phyloP scores from a whole-genome alignment of 2,888 invertebrate species.

The Morpho achilles region DNA sequence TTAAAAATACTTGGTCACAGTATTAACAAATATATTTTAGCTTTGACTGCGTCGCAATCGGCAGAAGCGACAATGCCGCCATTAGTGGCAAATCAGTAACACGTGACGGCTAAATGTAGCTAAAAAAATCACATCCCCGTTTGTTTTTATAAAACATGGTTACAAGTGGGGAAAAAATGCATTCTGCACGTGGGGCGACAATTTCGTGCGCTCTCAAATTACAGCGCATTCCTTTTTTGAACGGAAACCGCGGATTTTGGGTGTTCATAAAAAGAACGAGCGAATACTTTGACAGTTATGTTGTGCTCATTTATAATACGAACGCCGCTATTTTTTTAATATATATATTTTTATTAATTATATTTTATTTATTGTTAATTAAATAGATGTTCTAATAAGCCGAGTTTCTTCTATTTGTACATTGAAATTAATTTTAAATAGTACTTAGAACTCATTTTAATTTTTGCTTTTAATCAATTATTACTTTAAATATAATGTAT shows the following conservation, averaged over 20 bases:
- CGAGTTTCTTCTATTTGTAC: too few relatives aligned
- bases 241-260: slow-evolving; percentile 68
- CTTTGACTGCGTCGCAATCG: slow-evolving; percentile 35
- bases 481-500: too few relatives aligned
- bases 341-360: too few relatives aligned
- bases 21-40: slow-evolving; percentile 21
- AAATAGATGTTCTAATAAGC: too few relatives aligned
- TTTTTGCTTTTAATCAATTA: too few relatives aligned
- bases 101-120: slow-evolving; percentile 53
- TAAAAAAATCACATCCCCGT: slow-evolving; percentile 36
- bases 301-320: slow-evolving; percentile 13
- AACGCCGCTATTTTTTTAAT: not conserved
- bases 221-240: slow-evolving; percentile 56
- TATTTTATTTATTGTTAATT: too few relatives aligned
- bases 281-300: slow-evolving; percentile 39
- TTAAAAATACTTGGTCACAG: slow-evolving; percentile 15
- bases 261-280: slow-evolving; percentile 46
- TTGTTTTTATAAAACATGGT: slow-evolving; percentile 45
- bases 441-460: too few relatives aligned
- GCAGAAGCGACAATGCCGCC: slow-evolving; percentile 59
- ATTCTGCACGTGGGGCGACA: slow-evolving; percentile 62
- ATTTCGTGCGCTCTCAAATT: slow-evolving; percentile 72
- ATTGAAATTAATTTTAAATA: too few relatives aligned
- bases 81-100: slow-evolving; percentile 71
- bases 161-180: slow-evolving; percentile 48